phyloP scores from a whole-genome alignment of 2,797 vertebrate genomes.

The Lophotriccus pileatus region DNA sequence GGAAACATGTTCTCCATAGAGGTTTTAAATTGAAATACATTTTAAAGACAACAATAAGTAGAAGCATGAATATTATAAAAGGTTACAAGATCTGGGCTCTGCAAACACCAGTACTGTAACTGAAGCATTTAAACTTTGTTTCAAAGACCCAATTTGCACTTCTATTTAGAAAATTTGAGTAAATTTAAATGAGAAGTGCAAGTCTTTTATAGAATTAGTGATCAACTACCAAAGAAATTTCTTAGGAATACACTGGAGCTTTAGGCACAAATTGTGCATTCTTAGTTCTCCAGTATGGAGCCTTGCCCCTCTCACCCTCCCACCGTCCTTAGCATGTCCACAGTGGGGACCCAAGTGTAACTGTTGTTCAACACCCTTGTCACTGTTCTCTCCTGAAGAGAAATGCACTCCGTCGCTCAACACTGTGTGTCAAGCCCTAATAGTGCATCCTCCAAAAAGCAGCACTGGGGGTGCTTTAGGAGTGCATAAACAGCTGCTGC shows the following conservation, averaged over 20 bases:
- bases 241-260: background rate
- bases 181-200: background rate
- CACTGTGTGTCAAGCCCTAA: background rate
- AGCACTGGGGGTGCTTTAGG: background rate
- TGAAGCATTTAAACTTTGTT: background rate
- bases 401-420: background rate
- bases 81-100: background rate
- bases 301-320: background rate
- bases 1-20: background rate
- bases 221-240: background rate
- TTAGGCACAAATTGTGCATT: background rate
- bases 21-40: background rate
- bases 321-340: fast-evolving
- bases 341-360: fast-evolving
- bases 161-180: background rate
- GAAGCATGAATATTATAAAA: background rate
- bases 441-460: background rate
- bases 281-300: background rate
- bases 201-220: background rate
- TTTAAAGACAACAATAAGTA: background rate
- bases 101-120: background rate
- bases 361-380: background rate
- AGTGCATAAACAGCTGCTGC: background rate
- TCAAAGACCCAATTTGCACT: background rate
- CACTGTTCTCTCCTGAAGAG: background rate